Evolutionary conservation across 2,888 invertebrate species (phyloP).

Genomic region (Hedya salicella): DNA sequence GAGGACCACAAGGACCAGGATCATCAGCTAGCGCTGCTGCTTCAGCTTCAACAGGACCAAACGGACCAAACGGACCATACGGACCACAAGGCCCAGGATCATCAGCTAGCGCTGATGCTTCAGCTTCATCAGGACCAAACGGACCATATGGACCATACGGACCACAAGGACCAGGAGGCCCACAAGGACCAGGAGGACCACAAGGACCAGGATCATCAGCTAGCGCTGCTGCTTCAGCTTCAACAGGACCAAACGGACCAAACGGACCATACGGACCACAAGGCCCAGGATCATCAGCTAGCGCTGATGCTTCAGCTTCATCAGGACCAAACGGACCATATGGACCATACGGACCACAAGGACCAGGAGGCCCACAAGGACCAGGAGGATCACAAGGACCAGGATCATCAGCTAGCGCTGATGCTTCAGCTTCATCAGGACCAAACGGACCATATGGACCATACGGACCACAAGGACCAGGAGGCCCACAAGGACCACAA

Average conservation of each 20-base stretch:
- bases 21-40: slow-evolving; percentile 1
- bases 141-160: slow-evolving; percentile 18
- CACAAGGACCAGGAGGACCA: slow-evolving; percentile 19
- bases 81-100: slow-evolving; percentile 26
- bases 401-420: slow-evolving; percentile 12
- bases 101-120: slow-evolving; percentile 18
- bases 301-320: not conserved
- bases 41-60: not conserved
- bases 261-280: not conserved
- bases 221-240: slow-evolving; percentile 32
- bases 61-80: not conserved
- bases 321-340: slow-evolving; percentile 11
- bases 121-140: slow-evolving; percentile 10
- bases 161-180: slow-evolving; percentile 10
- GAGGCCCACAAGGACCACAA: not conserved
- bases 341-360: slow-evolving; percentile 34
- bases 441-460: slow-evolving; percentile 3
- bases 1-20: slow-evolving; percentile 12
- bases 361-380: slow-evolving; percentile 23
- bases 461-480: slow-evolving; percentile 2
- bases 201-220: not conserved
- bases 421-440: not conserved
- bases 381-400: slow-evolving; percentile 12
- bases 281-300: slow-evolving; percentile 7
- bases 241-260: slow-evolving; percentile 11